Evolutionary conservation across 2,113 vertebrate species (phyloP), one percentile per base, ranked within the genome.

Genomic region (Panthera tigris): DNA sequence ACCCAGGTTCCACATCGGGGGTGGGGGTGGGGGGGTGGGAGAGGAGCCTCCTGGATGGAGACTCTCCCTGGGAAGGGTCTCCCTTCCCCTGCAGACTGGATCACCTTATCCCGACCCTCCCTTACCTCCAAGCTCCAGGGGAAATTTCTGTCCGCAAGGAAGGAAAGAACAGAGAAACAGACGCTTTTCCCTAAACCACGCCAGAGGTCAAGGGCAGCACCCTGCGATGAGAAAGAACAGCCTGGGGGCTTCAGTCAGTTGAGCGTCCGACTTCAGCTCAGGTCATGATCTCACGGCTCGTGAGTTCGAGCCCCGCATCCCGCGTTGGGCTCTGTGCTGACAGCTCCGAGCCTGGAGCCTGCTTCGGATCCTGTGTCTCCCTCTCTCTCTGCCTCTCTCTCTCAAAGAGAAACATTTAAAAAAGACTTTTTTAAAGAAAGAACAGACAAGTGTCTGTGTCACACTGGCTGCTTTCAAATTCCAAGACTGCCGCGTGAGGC

Each of bases 171-270:
- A 71, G 78, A 63, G 45, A 82, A n/a, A 6, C 18, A 31, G 50
- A 12, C 1, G 11, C 48, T 31, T 33, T 3, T 14, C 45, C 90
- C 19, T 73, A 16, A 14, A 27, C 31, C 19, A 9, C 21, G 2
- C 69, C 10, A 5, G 63, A 0, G 0, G 25, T 2, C 19, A 4
- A 11, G 41, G 21, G 41, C 9, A 0, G 33, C 23, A 0, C 7
- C 41, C 88, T 31, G 19, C 0, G 23, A 14, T 1, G 16, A 23
- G 21, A 50, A n/a, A 33, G 36, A 57, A 7, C 0, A 0, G 21
- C 57, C 57, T 61, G 57, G 57, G 21, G 21, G 21, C 21, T 21
- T 61, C 19, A 19, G 57, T 61, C 7, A 1, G 57, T 61, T 61
- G 57, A 61, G 7, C 57, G 9, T 23, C 57, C 7, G 8, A 23